Base-by-base conservation (phyloP, 2,888 invertebrate genomes). In the Drosophila colorata region DNA sequence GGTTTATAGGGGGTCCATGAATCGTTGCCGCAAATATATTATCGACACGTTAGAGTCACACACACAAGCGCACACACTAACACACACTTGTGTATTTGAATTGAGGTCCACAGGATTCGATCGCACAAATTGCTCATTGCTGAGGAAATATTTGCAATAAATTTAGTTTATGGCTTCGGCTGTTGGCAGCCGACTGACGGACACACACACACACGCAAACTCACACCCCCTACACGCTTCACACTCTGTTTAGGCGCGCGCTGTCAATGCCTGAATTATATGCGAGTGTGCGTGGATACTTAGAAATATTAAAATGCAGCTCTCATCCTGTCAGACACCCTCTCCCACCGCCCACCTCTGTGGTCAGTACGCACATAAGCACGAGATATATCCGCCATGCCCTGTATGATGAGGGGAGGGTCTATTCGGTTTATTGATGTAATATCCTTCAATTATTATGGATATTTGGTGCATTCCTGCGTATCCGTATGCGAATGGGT, bases 131-230 rank as follows among this genome's bases (percentile, higher is more conserved):
- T 90, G 89, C 84, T 90, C 86, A 90, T 89, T 90, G 90, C 87
- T 88, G 81, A 89, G 90, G 90, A 90, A 90, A 91, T 91, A 90
- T 91, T 90, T 90, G 90, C 90, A 89, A 91, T 91, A 90, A 90
- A 91, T 91, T 91, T 89, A 88, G 90, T 90, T 90, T 76, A 83
- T 89, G 83, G 78, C 84, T 75, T 79, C 79, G 78, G 69, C 73
- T 81, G 74, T 74, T 72, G 85, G 85, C 78, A 83, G 66, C 41
- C 74, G 69, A 58, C 87, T 55, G 81, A 86, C 88, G 72, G 81
- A 84, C 87, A 81, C 74, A 59, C 76, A 28, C 44, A 18, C 37
- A 44, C 25, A 18, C 23, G 35, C 49, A 18, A 18, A 25, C 25
- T 46, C 58, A 40, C 55, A 9, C 38, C 51, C 43, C 37, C 41